Conservation (phyloP, 2,797 vertebrate species). For the Perodicticus potto region DNA sequence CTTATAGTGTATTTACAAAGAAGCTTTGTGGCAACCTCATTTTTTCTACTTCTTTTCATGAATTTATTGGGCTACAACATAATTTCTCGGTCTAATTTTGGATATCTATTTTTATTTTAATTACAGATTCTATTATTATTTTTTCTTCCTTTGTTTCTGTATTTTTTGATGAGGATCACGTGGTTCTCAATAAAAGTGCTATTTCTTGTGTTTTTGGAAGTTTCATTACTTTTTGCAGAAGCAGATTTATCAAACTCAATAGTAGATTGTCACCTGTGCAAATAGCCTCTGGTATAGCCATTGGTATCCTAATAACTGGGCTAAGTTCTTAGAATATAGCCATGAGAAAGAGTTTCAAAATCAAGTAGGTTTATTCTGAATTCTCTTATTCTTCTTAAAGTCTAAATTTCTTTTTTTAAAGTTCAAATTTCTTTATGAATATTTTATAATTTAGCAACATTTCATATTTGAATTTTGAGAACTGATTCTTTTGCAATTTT, state of each 20-base stretch:
- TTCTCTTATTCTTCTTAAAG: neutral
- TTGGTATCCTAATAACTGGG: neutral
- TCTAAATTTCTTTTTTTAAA: neutral
- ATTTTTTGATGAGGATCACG: neutral
- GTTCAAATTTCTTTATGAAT: neutral
- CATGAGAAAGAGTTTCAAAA: neutral
- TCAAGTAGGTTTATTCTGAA: neutral
- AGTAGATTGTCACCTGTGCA: neutral
- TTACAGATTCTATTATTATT: neutral
- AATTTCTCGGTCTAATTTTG: neutral
- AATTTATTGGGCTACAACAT: slow-evolving; percentile 1
- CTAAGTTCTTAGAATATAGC: neutral
- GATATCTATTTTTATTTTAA: neutral
- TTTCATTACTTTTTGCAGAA: neutral
- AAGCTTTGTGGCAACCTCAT: neutral
- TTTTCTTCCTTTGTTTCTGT: neutral
- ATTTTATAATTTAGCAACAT: neutral
- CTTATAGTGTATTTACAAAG: neutral
- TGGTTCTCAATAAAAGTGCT: neutral
- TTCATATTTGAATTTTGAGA: slow-evolving; percentile 8
- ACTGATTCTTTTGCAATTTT: neutral
- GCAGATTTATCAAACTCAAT: neutral
- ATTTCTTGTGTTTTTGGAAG: neutral
- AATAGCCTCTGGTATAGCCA: fast-evolving
- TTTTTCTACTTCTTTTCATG: neutral